These are phyloP conservation scores for Enteromius trimaculatus DNA, from an alignment of 2,797 vertebrate genomes.

Conservation along the genomic window DNA sequence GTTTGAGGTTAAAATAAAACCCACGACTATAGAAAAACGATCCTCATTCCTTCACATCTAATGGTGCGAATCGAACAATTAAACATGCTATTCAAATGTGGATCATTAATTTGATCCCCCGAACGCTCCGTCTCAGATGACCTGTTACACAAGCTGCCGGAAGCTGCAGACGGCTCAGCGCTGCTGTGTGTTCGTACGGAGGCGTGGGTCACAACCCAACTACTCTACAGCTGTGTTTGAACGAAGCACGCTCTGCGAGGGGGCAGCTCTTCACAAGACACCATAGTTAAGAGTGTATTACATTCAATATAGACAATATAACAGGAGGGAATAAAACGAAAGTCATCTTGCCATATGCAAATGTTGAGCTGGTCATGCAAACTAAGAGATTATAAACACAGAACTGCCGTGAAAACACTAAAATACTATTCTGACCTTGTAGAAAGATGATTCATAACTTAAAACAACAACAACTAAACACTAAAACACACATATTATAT, in stretches of 20 bases:
- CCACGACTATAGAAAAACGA: background rate
- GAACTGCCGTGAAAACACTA: constrained; percentile 1
- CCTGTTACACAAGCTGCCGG: constrained; percentile 76
- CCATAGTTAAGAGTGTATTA: constrained; percentile 17
- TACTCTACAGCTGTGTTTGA: constrained; percentile 57
- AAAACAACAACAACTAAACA: background rate
- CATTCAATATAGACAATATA: constrained; percentile 8
- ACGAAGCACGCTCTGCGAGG: constrained; percentile 2
- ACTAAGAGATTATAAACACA: constrained; percentile 1
- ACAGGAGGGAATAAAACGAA: background rate
- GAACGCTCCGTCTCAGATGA: constrained; percentile 59
- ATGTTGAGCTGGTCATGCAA: constrained; percentile 24
- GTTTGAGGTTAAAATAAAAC: background rate
- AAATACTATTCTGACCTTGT: background rate
- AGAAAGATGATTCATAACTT: no score
- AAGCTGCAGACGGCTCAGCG: constrained; percentile 57
- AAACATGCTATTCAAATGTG: constrained; percentile 1
- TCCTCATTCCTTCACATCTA: background rate
- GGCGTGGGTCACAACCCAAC: constrained; percentile 53
- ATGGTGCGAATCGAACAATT: background rate
- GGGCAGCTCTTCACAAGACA: constrained; percentile 40
- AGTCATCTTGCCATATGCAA: background rate
- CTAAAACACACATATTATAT: no score
- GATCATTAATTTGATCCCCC: background rate
- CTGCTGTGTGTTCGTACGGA: constrained; percentile 42